Evolutionary conservation across 1,140 invertebrate genomes (phyloP), one percentile per base, ranked within the genome.

Genomic region (Bombyx mandarina): DNA sequence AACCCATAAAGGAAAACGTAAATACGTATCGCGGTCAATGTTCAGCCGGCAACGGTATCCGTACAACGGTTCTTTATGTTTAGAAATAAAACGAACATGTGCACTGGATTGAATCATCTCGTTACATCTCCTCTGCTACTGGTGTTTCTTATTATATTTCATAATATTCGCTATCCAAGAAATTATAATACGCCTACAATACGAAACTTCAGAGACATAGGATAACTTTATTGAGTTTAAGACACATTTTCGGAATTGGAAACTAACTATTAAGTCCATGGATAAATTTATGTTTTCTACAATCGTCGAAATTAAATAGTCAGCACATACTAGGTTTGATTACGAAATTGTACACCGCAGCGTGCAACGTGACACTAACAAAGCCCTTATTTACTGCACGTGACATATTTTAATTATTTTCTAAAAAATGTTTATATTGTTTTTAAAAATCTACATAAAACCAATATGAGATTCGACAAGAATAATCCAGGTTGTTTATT

Each of bases 41-140:
- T 71, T 75, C 54, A 66, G 69, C 63, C 35, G 52, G 43, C 52
- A 74, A 77, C 78, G 71, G 76, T 76, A 82, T 80, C 72, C 68
- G 63, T 57, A 79, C 72, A 82, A 82, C 78, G 78, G 77, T 77
- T 71, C 73, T 82, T 82, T 81, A 79, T 77, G 78, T 85, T 82
- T 79, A 82, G 77, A 77, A 67, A 71, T 72, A 70, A 35, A 35
- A 55, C 57, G 58, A 81, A 76, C 78, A 82, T 73, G 77, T 77
- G 75, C 73, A 71, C 65, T 60, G 65, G 58, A 77, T 75, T 82
- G 79, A 82, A 82, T 85, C 77, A 82, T 80, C 72, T 67, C 69
- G 56, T 74, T 35, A 66, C 70, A 71, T 73, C 73, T 71, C 67
- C 66, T 69, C 67, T 70, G 64, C 60, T 43, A 65, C 55, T 67